Conservation (phyloP, 2,888 invertebrate species). For the Dioctria rufipes region DNA sequence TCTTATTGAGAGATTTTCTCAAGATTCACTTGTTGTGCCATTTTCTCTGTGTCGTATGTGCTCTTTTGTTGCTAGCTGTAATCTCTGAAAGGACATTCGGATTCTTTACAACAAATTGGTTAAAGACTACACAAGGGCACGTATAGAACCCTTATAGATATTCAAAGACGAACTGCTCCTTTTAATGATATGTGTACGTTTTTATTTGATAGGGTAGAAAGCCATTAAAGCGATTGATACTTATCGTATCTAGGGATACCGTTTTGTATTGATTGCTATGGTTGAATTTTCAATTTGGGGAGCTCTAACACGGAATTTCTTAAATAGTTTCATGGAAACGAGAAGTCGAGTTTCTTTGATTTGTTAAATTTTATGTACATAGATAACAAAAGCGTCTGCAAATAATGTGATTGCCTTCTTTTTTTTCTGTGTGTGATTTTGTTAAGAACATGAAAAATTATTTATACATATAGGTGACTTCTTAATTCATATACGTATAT, state of each 20-base stretch:
- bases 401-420: neutral
- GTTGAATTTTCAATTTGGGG: neutral
- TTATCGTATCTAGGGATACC: constrained; percentile 15
- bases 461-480: too few species aligned
- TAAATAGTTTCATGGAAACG: neutral
- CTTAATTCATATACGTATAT: too few species aligned
- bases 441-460: too few species aligned
- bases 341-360: neutral
- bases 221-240: constrained; percentile 14
- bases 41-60: neutral
- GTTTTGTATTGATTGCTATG: neutral
- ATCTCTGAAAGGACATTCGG: constrained; percentile 5
- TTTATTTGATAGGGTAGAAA: neutral
- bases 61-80: neutral
- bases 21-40: neutral
- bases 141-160: neutral
- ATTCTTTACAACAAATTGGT: constrained; percentile 7
- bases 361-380: neutral
- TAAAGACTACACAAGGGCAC: neutral
- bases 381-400: neutral
- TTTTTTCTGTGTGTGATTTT: neutral
- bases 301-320: neutral
- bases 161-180: neutral
- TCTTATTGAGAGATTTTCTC: too few species aligned
- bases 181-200: neutral